phyloP scores from a whole-genome alignment of 30 jellyfish, hydroid and myxozoan species.

The Turritopsis rubra region DNA sequence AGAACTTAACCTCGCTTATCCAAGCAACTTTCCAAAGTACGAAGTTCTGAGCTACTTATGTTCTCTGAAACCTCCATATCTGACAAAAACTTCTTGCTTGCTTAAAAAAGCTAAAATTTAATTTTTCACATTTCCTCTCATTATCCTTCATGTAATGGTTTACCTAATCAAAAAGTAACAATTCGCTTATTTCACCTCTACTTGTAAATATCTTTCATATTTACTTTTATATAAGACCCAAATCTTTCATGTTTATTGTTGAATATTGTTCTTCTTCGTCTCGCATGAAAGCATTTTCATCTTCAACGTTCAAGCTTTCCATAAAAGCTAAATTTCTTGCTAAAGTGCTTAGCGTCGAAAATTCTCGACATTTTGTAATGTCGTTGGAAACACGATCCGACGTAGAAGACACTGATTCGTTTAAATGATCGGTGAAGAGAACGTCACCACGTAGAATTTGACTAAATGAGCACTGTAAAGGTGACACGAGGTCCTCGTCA shows the following conservation, averaged over 20 bases:
- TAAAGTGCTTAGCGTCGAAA: background rate
- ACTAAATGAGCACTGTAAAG: constrained; percentile 34
- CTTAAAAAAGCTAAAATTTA: no score
- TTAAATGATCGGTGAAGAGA: constrained; percentile 11
- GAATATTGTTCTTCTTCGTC: background rate
- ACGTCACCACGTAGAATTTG: constrained; percentile 32
- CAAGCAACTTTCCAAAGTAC: no score
- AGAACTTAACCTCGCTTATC: no score
- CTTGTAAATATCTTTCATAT: background rate
- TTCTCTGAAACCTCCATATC: no score
- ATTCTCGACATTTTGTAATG: background rate
- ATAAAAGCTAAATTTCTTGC: constrained; percentile 17
- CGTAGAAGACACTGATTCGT: background rate
- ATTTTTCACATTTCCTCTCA: no score
- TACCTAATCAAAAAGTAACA: no score
- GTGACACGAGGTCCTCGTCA: background rate
- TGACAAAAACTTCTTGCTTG: no score
- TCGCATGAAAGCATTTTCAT: background rate
- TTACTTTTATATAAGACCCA: background rate
- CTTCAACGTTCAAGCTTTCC: constrained; percentile 3
- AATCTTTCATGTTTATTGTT: background rate
- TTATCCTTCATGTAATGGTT: no score
- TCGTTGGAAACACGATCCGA: background rate
- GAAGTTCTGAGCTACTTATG: no score
- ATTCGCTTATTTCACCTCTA: no score